phyloP scores from a whole-genome alignment of 2,797 vertebrate genomes.

The Ateles fusciceps region DNA sequence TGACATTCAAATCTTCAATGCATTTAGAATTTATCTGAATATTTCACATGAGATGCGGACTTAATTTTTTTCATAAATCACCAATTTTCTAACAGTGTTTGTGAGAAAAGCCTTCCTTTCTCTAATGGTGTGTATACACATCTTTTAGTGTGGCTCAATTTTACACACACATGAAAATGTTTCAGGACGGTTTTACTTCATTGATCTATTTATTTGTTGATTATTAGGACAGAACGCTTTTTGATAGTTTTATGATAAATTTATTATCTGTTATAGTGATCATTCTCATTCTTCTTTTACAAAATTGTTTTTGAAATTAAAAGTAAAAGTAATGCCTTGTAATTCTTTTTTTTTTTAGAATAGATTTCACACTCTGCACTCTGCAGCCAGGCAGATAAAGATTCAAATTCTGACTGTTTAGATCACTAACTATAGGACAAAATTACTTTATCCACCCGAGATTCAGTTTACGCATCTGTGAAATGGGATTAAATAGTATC shows the following conservation, averaged over 20 bases:
- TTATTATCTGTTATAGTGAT: background rate
- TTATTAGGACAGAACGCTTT: background rate
- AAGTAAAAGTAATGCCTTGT: background rate
- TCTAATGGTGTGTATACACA: background rate
- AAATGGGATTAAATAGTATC: background rate
- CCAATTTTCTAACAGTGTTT: background rate
- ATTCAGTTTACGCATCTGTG: background rate
- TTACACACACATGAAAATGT: background rate
- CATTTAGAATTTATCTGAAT: background rate
- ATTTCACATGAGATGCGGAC: background rate
- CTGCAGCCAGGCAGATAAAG: background rate
- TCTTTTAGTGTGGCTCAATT: background rate
- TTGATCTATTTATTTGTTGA: background rate
- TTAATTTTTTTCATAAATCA: background rate
- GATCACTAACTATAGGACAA: background rate
- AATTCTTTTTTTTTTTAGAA: background rate
- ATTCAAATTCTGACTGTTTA: background rate
- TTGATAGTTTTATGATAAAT: background rate
- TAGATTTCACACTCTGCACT: background rate
- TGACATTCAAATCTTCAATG: background rate
- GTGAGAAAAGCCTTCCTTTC: background rate
- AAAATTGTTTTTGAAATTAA: background rate
- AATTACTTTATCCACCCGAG: background rate
- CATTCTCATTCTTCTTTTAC: background rate
- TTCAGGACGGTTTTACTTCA: background rate